Percentiles rank a stretch among this genome's conserved stretches.
Evolutionary conservation across 2,797 vertebrate species (phyloP).

Genomic region (Limnodromus scolopaceus): DNA sequence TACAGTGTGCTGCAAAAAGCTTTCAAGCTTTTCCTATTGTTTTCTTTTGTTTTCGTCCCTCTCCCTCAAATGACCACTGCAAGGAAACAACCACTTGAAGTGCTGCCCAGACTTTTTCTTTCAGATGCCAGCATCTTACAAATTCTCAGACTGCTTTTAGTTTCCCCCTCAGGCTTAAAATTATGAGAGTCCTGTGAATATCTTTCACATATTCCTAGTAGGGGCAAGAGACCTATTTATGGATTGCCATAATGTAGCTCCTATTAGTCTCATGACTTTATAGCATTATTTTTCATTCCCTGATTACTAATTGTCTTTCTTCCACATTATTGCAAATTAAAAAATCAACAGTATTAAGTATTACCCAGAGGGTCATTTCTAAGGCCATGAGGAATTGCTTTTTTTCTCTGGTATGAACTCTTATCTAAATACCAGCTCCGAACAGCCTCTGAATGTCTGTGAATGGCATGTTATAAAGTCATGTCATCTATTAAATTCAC

Average conservation of each 20-base stretch:
- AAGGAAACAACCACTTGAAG: background rate
- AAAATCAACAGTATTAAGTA: background rate
- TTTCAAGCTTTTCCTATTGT: background rate
- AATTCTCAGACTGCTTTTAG: background rate
- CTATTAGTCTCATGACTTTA: background rate
- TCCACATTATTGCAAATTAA: background rate
- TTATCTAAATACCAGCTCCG: background rate
- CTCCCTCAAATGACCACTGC: background rate
- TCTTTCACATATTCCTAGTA: background rate
- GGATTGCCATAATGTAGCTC: background rate
- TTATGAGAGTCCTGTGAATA: background rate
- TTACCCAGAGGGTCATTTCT: constrained; percentile 8
- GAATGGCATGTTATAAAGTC: background rate
- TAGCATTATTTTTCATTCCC: background rate
- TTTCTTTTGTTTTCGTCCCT: background rate
- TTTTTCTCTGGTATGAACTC: background rate
- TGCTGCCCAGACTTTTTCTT: background rate
- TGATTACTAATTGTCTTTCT: background rate
- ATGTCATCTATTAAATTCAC: background rate
- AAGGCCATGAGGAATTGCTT: background rate
- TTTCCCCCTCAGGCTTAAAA: background rate
- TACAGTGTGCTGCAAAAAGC: background rate
- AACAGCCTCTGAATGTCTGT: background rate
- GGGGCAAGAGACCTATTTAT: background rate
- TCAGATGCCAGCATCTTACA: background rate